These are phyloP conservation scores for Drosophila emarginata DNA, from an alignment of 2,888 invertebrate genomes.

Conservation along the genomic window DNA sequence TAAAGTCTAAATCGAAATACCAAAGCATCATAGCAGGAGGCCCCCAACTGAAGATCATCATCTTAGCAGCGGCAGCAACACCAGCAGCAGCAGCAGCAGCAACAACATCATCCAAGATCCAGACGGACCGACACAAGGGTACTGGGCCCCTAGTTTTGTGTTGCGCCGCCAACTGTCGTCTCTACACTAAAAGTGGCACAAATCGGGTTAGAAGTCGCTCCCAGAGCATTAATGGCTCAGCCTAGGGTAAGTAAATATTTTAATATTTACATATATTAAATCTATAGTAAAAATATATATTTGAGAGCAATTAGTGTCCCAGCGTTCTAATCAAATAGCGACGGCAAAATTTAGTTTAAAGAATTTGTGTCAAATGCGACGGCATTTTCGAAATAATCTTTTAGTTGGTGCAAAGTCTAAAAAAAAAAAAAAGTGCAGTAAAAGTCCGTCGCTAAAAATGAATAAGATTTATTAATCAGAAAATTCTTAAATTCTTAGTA, in stretches of 20 bases:
- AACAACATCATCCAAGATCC: conserved; percentile 21
- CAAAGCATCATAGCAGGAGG: conserved; percentile 51
- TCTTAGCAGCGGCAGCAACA: conserved; percentile 1
- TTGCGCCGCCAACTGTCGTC: conserved; percentile 76
- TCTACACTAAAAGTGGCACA: conserved; percentile 83
- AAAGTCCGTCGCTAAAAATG: conserved; percentile 25
- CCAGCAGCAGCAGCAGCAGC: conserved; percentile 17
- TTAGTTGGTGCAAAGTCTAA: background rate
- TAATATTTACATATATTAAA: background rate
- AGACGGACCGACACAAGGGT: conserved; percentile 61
- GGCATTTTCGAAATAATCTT: background rate
- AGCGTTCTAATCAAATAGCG: conserved; percentile 8
- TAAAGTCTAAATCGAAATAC: conserved; percentile 13
- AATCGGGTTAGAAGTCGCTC: conserved; percentile 83
- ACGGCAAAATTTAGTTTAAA: conserved; percentile 8
- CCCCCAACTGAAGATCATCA: conserved; percentile 22
- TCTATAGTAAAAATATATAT: background rate
- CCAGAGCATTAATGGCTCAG: conserved; percentile 84
- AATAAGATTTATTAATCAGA: no score
- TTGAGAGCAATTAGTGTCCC: conserved; percentile 30
- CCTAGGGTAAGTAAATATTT: conserved; percentile 82
- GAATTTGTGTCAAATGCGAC: background rate
- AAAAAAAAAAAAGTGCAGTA: background rate
- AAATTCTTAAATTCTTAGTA: no score
- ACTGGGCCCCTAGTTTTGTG: conserved; percentile 62